These are phyloP conservation scores for Artibeus lituratus DNA, from an alignment of 2,797 vertebrate genomes.

Conservation along the genomic window DNA sequence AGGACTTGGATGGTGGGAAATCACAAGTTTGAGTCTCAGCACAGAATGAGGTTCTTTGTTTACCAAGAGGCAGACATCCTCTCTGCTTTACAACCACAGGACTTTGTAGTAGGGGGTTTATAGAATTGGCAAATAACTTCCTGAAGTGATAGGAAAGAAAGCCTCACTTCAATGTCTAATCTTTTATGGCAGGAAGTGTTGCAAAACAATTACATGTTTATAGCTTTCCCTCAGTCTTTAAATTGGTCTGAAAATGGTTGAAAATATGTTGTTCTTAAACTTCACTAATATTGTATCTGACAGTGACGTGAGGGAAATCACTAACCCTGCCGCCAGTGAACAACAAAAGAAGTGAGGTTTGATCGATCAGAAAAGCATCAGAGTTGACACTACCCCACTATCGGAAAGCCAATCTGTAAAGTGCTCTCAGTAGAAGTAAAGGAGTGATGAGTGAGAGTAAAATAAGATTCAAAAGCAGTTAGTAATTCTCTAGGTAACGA, in stretches of 20 bases:
- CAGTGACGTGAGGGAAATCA: slow-evolving; percentile 55
- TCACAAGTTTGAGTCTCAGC: not conserved
- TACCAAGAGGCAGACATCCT: not conserved
- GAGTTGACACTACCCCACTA: not conserved
- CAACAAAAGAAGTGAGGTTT: slow-evolving; percentile 23
- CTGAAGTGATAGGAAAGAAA: not conserved
- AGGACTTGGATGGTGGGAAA: not conserved
- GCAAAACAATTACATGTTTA: slow-evolving; percentile 45
- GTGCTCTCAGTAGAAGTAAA: not conserved
- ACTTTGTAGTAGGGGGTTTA: not conserved
- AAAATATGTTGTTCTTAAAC: slow-evolving; percentile 54
- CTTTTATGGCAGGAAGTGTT: slow-evolving; percentile 43
- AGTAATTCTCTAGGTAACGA: not conserved
- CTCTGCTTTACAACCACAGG: not conserved
- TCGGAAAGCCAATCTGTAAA: slow-evolving; percentile 40
- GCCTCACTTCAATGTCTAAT: not conserved
- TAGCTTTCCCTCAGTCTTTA: slow-evolving; percentile 21
- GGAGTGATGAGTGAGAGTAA: not conserved
- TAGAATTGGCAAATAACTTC: not conserved
- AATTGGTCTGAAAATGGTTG: slow-evolving; percentile 45
- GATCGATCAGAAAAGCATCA: slow-evolving; percentile 38
- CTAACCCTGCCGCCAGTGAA: slow-evolving; percentile 8
- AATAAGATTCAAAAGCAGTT: not conserved
- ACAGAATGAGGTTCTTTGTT: not conserved
- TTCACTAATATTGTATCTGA: slow-evolving; percentile 43